A percentile compares a stretch with the other conserved stretches of the same genome.
Evolutionary conservation across 2,888 invertebrate species (phyloP).

Genomic region (Dasysyrphus albostriatus): DNA sequence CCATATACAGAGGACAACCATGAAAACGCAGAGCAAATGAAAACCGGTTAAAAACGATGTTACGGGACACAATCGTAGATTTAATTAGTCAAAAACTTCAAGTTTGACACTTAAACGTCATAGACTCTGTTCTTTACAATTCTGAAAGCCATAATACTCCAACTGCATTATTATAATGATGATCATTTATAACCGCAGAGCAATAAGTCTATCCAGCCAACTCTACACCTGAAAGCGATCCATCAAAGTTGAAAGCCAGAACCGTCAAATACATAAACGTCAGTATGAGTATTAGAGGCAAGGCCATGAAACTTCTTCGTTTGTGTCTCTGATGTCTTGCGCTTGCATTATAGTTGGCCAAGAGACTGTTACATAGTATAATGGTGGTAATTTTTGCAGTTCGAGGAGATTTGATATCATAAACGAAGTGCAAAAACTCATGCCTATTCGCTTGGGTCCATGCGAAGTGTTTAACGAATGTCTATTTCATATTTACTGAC

Average conservation of each 20-base stretch:
- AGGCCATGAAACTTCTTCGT: constrained; percentile 55
- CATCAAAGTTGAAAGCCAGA: constrained; percentile 61
- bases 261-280: constrained; percentile 66
- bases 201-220: constrained; percentile 56
- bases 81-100: constrained; percentile 60
- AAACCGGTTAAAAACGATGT: constrained; percentile 50
- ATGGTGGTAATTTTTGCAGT: constrained; percentile 55
- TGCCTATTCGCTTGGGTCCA: constrained; percentile 31
- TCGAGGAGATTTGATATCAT: constrained; percentile 65
- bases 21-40: constrained; percentile 13
- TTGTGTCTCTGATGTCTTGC: constrained; percentile 25
- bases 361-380: constrained; percentile 40
- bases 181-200: constrained; percentile 56
- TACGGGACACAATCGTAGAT: constrained; percentile 36
- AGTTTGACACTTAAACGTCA: constrained; percentile 62
- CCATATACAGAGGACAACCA: neutral
- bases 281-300: constrained; percentile 63
- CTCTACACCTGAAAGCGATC: constrained; percentile 57
- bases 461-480: constrained; percentile 47
- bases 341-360: constrained; percentile 16
- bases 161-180: constrained; percentile 57
- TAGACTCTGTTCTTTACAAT: constrained; percentile 48
- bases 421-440: constrained; percentile 62
- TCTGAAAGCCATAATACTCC: constrained; percentile 35
- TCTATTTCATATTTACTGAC: constrained; percentile 41